Conservation (phyloP, 2,888 invertebrate genomes). For the Dolichomitus sp. region DNA sequence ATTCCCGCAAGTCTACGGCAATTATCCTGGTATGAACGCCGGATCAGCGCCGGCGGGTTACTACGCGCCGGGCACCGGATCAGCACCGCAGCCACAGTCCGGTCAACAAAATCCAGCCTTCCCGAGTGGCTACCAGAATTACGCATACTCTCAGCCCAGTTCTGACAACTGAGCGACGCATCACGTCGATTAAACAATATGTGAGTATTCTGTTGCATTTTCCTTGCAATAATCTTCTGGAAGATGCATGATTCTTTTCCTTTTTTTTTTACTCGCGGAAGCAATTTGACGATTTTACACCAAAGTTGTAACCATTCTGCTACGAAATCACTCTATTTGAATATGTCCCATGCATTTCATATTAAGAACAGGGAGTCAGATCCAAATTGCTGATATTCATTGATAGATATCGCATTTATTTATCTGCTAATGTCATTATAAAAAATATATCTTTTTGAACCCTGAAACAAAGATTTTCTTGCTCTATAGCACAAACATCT, state of each 20-base stretch:
- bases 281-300: no score
- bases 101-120: constrained; percentile 84
- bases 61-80: constrained; percentile 80
- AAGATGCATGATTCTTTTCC: constrained; percentile 24
- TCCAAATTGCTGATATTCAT: no score
- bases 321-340: no score
- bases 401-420: no score
- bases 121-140: constrained; percentile 84
- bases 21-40: constrained; percentile 83
- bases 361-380: no score
- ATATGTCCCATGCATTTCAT: no score
- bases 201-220: constrained; percentile 76
- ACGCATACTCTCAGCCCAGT: constrained; percentile 83
- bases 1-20: constrained; percentile 84
- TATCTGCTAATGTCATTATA: no score
- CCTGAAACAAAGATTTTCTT: no score
- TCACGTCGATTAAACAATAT: constrained; percentile 71
- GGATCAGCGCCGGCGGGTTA: constrained; percentile 81
- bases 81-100: constrained; percentile 80
- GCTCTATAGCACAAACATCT: no score
- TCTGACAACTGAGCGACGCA: constrained; percentile 81
- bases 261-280: not conserved
- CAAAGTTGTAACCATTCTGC: no score
- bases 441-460: no score
- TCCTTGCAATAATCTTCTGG: not conserved